Evolutionary conservation across 2,797 vertebrate species (phyloP), one percentile per base, ranked within the genome.

Genomic region (Enteromius anoplus): DNA sequence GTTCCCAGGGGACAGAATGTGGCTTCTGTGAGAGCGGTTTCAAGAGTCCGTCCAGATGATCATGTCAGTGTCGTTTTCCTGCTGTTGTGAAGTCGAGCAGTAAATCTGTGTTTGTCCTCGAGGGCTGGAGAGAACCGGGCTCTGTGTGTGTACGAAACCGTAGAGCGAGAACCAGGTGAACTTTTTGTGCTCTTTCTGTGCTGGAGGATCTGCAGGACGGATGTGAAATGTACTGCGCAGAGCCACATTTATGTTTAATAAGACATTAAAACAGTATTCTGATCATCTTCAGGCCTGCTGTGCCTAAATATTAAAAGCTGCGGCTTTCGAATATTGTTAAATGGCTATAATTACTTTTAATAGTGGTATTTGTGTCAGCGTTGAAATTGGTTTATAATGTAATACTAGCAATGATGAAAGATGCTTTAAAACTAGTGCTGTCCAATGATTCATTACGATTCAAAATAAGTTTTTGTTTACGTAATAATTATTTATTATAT

Each of bases 11-110:
- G 68, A 72, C 21, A 4, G 21, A 23, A 72, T 45, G 51, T 45
- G 69, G 53, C 12, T 29, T 80, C 40, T 60, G 17, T 47, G 53
- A 78, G 60, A 80, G 78, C 4, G 53, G 53, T 71, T 80, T 81
- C 68, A 72, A 49, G 68, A 80, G 79, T 70, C 53, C 42, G 9
- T 81, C 68, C 26, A 11, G 40, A 11, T 72, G 68, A 81, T 71
- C 68, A 47, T 72, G 79, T 81, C 79, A 81, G 34, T 71, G 37
- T 72, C 40, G 19, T 23, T 45, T 81, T 72, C 29, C 68, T 81
- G 68, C 51, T 62, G 79, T 72, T 60, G 55, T 34, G 55, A 47
- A 72, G 55, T 81, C 51, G 9, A 72, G 68, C 79, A 47, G 68
- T 72, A 72, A 81, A 81, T 81, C 79, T 32, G 11, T 32, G 53